Conservation (phyloP, 2,797 vertebrate genomes). For the Emydoidea blandingii region DNA sequence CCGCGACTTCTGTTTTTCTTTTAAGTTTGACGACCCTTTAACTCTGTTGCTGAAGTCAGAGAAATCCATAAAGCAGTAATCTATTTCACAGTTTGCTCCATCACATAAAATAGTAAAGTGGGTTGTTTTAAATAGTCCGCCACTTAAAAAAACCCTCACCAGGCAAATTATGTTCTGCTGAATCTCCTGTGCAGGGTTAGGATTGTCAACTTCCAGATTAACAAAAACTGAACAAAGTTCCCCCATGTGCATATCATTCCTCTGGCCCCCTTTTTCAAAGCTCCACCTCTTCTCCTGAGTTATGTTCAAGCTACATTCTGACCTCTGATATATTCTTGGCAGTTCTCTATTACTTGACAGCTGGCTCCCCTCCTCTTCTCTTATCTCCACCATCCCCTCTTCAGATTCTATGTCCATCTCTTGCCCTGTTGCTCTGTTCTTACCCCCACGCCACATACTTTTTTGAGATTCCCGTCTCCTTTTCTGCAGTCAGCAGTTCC, state of each 20-base stretch:
- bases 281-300: not conserved
- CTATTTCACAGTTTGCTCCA: conserved; percentile 22
- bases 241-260: not conserved
- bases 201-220: not conserved
- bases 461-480: not conserved
- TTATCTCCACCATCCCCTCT: not conserved
- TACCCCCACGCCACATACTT: not conserved
- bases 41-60: not conserved
- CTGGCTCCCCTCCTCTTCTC: rapidly evolving
- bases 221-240: not conserved
- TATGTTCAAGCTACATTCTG: not conserved
- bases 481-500: not conserved
- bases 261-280: not conserved
- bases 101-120: conserved; percentile 3
- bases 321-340: not conserved
- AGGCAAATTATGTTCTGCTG: not conserved
- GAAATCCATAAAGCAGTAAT: not conserved
- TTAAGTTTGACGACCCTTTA: conserved; percentile 30
- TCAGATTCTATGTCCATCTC: not conserved
- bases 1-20: not conserved
- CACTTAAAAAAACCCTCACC: not conserved
- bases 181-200: not conserved
- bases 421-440: not conserved
- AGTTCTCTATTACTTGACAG: not conserved
- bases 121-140: not conserved